A percentile compares a stretch with the other conserved stretches of the same genome.
phyloP scores from a whole-genome alignment of 1,140 invertebrate genomes.

The Drosophila navojoa region DNA sequence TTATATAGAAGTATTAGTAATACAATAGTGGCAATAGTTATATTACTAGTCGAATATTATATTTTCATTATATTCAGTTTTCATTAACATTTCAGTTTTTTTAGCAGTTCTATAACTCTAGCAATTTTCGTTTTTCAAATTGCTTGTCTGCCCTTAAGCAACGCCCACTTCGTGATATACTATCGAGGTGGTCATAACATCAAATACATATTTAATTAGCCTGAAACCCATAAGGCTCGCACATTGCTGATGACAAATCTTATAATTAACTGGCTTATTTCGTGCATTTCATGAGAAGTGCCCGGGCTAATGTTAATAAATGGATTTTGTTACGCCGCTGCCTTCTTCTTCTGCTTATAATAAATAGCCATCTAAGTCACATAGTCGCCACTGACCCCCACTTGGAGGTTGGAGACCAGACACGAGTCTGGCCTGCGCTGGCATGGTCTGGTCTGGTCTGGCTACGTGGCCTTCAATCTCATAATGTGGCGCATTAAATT shows the following conservation, averaged over 20 bases:
- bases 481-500: slow-evolving; percentile 63
- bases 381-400: slow-evolving; percentile 27
- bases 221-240: slow-evolving; percentile 4
- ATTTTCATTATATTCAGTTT: too few relatives aligned
- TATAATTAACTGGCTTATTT: slow-evolving; percentile 74
- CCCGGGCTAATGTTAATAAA: slow-evolving; percentile 71
- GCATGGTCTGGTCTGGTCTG: slow-evolving; percentile 16
- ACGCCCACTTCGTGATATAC: not conserved
- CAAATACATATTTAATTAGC: slow-evolving; percentile 40
- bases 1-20: too few relatives aligned
- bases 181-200: not conserved
- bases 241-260: slow-evolving; percentile 63
- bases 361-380: slow-evolving; percentile 55
- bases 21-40: too few relatives aligned
- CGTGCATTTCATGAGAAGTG: slow-evolving; percentile 44
- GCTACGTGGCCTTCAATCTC: slow-evolving; percentile 57
- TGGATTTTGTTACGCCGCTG: slow-evolving; percentile 43
- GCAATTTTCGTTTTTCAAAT: too few relatives aligned
- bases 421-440: slow-evolving; percentile 27
- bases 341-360: slow-evolving; percentile 34
- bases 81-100: too few relatives aligned
- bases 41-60: too few relatives aligned
- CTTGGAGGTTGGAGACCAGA: slow-evolving; percentile 13
- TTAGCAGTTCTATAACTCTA: too few relatives aligned
- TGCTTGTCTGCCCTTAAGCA: not conserved